Evolutionary conservation across 2,797 vertebrate genomes (phyloP), one percentile per base, ranked within the genome.

Genomic region (Sphaeramia orbicularis): DNA sequence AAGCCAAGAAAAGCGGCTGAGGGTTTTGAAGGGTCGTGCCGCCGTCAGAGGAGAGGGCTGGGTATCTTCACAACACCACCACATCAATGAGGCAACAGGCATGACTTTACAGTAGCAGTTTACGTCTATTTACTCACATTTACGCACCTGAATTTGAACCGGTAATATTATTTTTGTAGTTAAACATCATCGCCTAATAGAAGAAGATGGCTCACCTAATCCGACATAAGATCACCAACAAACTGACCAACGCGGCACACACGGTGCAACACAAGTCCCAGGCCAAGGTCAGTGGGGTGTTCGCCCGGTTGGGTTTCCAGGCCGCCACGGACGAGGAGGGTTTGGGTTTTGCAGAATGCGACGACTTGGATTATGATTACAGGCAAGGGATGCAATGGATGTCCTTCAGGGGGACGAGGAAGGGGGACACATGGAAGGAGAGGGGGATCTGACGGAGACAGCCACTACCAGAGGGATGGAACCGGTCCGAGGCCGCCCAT

Each of bases 381-480:
- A 91, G 97, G 47, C 97, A 97, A 49, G 97, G 96, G 53, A 93
- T 98, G 92, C 96, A 96, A 97, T 98, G 97, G 96, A 97, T 82
- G 95, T 96, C 83, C 88, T 98, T 21, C 96, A 84, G 43, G 90
- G 93, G 3, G 95, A 96, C 18, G 94, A 94, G 1, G 90, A 94
- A 53, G 85, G 94, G 32, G 92, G 88, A 1, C 76, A 69, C 38
- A 12, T 42, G 63, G 89, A 83, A 19, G 91, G 87, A 0, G 96
- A 95, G 11, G 89, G 88, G 13, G 93, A 91, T 63, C 71, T 93
- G 82, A 96, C 7, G 97, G 96, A 35, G 96, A 98, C 85, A 96
- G 92, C 84, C 96, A 95, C 85, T 99, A 98, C 84, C 97, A 99
- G 91, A 92, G 97, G 57, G 96, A 97, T 36, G 95, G 93, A 53